Evolutionary conservation across 1,140 invertebrate species (phyloP).

Genomic region (Zaprionus gabonicus): DNA sequence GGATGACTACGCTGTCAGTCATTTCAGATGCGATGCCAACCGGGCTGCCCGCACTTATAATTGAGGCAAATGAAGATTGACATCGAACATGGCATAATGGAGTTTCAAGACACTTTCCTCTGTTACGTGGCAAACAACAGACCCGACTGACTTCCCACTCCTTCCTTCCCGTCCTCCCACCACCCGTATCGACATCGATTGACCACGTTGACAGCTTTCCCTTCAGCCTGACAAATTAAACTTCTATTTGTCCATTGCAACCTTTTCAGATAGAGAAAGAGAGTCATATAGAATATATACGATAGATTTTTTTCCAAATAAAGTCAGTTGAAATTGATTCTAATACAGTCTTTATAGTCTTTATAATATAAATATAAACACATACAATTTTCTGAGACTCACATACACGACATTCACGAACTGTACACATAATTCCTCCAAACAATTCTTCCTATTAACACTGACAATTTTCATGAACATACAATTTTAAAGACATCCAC

Average conservation of each 20-base stretch:
- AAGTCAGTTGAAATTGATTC: no score
- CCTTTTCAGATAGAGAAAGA: neutral
- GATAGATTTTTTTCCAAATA: no score
- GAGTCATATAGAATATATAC: neutral
- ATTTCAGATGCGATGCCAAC: slow-evolving; percentile 15
- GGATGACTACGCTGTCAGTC: slow-evolving; percentile 16
- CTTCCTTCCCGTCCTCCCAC: neutral
- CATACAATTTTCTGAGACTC: no score
- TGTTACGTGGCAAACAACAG: slow-evolving; percentile 46
- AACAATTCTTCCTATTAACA: no score
- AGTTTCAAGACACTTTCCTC: slow-evolving; percentile 73
- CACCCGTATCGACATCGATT: neutral
- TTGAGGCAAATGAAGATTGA: slow-evolving; percentile 80
- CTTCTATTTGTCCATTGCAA: slow-evolving; percentile 19
- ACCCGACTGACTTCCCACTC: neutral
- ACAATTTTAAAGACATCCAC: slow-evolving; percentile 36
- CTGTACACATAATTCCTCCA: no score
- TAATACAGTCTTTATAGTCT: no score
- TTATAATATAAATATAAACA: no score
- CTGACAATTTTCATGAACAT: neutral
- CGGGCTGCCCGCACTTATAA: slow-evolving; percentile 46
- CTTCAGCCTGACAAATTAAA: slow-evolving; percentile 28
- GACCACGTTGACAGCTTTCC: neutral
- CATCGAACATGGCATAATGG: slow-evolving; percentile 75
- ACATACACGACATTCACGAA: no score